Base-by-base conservation (phyloP, 1,140 invertebrate species). In the Tetragnatha versicolor region DNA sequence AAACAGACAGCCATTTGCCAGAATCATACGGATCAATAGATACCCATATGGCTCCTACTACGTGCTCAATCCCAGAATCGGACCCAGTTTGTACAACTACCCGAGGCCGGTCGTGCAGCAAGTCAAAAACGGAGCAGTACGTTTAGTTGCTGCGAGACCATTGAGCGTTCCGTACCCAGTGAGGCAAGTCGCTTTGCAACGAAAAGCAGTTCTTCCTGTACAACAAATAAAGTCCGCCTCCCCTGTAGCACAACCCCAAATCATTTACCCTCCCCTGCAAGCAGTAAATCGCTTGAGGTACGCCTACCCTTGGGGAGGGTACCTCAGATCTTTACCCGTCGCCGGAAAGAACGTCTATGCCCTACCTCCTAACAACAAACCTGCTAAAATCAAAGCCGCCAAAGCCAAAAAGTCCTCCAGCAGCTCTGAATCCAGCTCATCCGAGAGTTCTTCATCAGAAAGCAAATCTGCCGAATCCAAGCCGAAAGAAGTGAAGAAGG, bases 361-460 rank as follows among this genome's bases (percentile, higher is more conserved):
- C 42, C 53, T 60, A 2, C 53, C 69, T 12, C 39, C 61, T 17
- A 61, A 33, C 27, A 70, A 22, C n/a, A 22, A 47, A n/a, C 12
- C 37, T 20, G 42, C 42, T 12, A 45, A 66, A 42, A 33, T 58
- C 27, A 27, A 35, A 25, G 68, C 25, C 12, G 29, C 22, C 27
- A 53, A 51, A 37, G 27, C 27, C n/a, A n/a, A n/a, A n/a, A n/a
- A n/a, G n/a, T n/a, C n/a, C n/a, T n/a, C n/a, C 2, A 68, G 65
- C n/a, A 73, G 51, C 33, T 77, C 72, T 25, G 53, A 42, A 17
- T 75, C 72, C 0, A 75, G 60, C 25, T 77, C 73, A 10, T 77
- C 73, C n/a, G 73, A 77, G 31, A 77, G 73, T n/a, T 65, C 73
- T 27, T 70, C 68, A 12, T 65, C 61, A 14, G 65, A 68, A 33